Conservation (phyloP, 2,888 invertebrate species). For the Limnephilus auricula region DNA sequence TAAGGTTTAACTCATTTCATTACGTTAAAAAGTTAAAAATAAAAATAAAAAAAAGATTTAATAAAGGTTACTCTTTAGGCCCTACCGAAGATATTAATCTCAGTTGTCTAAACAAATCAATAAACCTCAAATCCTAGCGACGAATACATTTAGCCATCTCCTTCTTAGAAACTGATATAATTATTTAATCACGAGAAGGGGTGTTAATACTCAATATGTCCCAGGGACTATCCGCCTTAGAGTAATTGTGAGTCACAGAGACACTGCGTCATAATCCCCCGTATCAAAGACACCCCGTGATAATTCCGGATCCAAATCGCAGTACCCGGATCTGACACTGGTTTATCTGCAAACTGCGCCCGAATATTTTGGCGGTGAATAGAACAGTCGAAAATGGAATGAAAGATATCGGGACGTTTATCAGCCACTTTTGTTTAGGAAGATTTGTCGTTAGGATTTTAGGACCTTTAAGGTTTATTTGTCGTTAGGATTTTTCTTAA, state of each 20-base stretch:
- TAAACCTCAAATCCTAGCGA: background rate
- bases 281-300: background rate
- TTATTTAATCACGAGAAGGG: slow-evolving; percentile 3
- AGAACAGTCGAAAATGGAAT: background rate
- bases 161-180: background rate
- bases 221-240: background rate
- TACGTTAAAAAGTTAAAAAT: too few species aligned
- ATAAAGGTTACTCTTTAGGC: background rate
- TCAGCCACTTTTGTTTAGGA: background rate
- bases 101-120: background rate
- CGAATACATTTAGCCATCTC: background rate
- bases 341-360: background rate
- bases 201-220: background rate
- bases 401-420: background rate
- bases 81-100: background rate
- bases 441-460: too few species aligned
- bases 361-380: background rate
- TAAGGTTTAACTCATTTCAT: too few species aligned
- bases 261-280: background rate
- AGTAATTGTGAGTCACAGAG: background rate
- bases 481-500: too few species aligned
- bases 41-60: too few species aligned
- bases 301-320: background rate
- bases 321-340: background rate
- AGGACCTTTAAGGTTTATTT: too few species aligned